Evolutionary conservation across 2,113 vertebrate species (phyloP).

Genomic region (Entomyzon cyanotis): DNA sequence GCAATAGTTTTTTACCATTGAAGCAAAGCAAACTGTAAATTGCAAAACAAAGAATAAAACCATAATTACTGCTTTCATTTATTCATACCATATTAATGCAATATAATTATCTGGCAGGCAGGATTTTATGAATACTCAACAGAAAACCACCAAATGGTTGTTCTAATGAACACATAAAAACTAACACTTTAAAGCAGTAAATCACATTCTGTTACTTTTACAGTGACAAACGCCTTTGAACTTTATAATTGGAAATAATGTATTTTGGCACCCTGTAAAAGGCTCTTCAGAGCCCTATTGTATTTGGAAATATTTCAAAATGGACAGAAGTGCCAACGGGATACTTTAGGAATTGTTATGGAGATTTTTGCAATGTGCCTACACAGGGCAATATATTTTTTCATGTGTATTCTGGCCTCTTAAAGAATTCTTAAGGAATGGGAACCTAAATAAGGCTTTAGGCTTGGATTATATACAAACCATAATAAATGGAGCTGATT

Average conservation of each 20-base stretch:
- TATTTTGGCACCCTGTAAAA: not conserved
- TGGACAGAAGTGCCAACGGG: not conserved
- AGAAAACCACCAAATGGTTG: slow-evolving; percentile 27
- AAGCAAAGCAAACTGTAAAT: slow-evolving; percentile 71
- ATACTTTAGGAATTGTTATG: not conserved
- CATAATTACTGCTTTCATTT: slow-evolving; percentile 74
- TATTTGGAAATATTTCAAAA: not conserved
- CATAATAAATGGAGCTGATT: not conserved
- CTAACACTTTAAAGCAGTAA: slow-evolving; percentile 12
- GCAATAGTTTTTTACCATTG: slow-evolving; percentile 58
- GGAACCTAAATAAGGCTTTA: not conserved
- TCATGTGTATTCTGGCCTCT: not conserved
- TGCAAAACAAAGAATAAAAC: slow-evolving; percentile 69
- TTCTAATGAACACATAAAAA: slow-evolving; percentile 49
- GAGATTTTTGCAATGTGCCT: not conserved
- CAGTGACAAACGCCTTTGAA: not conserved
- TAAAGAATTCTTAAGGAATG: not conserved
- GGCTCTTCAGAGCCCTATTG: not conserved
- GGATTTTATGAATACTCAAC: slow-evolving; percentile 71
- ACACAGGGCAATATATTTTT: not conserved
- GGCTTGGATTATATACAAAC: not conserved
- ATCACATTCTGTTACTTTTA: slow-evolving; percentile 31
- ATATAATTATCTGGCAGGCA: slow-evolving; percentile 73
- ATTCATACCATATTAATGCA: slow-evolving; percentile 75
- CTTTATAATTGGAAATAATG: not conserved